Conservation (phyloP, 1,140 invertebrate species). For the Planococcus citri region DNA sequence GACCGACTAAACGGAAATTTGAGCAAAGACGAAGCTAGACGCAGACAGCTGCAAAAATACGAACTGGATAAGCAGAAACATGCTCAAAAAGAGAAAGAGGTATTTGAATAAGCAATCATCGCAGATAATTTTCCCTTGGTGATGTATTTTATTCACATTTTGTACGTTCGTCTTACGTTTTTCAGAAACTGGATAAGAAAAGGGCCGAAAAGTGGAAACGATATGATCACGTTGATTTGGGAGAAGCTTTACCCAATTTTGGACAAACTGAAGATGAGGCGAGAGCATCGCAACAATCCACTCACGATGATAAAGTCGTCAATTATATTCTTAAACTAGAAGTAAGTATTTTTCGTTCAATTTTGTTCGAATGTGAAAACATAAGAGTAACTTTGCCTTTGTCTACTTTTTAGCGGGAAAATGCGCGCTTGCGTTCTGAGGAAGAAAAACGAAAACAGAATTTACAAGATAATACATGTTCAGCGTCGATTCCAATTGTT, state of each 20-base stretch:
- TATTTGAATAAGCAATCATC: not conserved
- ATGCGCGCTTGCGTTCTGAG: not conserved
- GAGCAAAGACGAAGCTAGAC: not conserved
- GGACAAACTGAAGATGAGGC: not conserved
- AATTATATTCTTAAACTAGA: not conserved
- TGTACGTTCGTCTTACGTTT: too few relatives aligned
- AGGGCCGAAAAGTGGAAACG: not conserved
- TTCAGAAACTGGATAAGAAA: not conserved
- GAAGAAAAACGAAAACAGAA: not conserved
- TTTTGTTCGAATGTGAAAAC: too few relatives aligned
- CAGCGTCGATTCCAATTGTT: too few relatives aligned
- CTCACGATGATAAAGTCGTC: not conserved
- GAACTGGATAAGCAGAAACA: not conserved
- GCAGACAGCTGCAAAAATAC: not conserved
- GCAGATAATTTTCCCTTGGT: too few relatives aligned
- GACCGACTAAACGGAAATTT: too few relatives aligned
- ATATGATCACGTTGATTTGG: not conserved
- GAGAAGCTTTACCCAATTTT: not conserved
- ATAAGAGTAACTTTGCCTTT: too few relatives aligned
- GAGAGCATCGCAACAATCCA: not conserved
- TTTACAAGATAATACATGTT: too few relatives aligned
- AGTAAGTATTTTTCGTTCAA: not conserved
- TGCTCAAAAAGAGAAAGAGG: not conserved
- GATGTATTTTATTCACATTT: too few relatives aligned
- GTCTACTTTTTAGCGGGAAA: not conserved